These are phyloP conservation scores for Botia kubotai DNA, from an alignment of 2,797 vertebrate species.

Conservation along the genomic window DNA sequence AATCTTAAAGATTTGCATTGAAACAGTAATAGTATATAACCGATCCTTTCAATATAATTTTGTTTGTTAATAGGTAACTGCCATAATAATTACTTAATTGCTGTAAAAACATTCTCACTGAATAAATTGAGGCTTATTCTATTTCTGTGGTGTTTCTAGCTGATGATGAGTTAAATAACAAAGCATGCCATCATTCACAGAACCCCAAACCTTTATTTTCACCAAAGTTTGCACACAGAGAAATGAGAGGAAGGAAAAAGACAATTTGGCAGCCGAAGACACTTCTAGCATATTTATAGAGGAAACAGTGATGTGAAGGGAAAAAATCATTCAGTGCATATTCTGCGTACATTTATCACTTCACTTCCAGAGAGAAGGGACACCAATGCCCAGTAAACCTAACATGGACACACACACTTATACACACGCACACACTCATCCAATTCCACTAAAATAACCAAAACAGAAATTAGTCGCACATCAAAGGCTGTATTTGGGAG, in stretches of 20 bases:
- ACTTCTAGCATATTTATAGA: slow-evolving; percentile 85
- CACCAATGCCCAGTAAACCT: slow-evolving; percentile 66
- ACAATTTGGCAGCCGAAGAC: slow-evolving; percentile 92
- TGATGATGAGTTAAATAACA: slow-evolving; percentile 62
- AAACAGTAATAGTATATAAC: background rate
- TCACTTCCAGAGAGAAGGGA: slow-evolving; percentile 64
- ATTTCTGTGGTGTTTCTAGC: too few species aligned
- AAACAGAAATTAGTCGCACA: slow-evolving; percentile 59
- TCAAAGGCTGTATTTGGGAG: slow-evolving; percentile 66
- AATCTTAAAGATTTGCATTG: background rate
- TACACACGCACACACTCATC: slow-evolving; percentile 33
- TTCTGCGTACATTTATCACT: slow-evolving; percentile 69
- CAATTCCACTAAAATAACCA: slow-evolving; percentile 46
- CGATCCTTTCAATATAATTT: too few species aligned
- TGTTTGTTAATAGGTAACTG: too few species aligned
- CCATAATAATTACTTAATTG: too few species aligned
- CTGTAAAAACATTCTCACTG: too few species aligned
- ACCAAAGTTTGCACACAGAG: slow-evolving; percentile 98
- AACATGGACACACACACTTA: slow-evolving; percentile 51
- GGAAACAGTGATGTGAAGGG: slow-evolving; percentile 67
- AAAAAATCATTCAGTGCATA: slow-evolving; percentile 74
- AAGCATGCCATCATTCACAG: slow-evolving; percentile 85
- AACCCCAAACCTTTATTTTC: slow-evolving; percentile 96
- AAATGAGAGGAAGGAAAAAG: slow-evolving; percentile 85
- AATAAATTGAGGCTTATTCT: too few species aligned